phyloP scores from a whole-genome alignment of 2,797 vertebrate species.

The Hemitrygon akajei region DNA sequence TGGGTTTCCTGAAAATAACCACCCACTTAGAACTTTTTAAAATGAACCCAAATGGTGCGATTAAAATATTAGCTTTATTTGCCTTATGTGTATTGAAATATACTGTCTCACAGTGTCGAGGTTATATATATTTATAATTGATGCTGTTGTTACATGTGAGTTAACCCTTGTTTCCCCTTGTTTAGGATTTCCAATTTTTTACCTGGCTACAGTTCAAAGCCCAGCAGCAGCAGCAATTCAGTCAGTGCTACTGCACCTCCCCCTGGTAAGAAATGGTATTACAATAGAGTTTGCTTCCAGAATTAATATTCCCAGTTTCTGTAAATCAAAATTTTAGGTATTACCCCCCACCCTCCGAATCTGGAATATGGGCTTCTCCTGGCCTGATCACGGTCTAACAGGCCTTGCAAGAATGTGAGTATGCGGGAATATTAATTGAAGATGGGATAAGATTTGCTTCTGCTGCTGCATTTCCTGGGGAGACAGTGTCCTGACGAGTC shows the following conservation, averaged over 20 bases:
- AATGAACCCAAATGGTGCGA: too few relatives aligned
- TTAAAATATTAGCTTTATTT: too few relatives aligned
- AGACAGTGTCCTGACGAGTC: too few relatives aligned
- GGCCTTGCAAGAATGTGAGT: neutral
- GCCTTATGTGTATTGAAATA: neutral
- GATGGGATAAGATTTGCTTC: neutral
- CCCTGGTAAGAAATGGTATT: constrained; percentile 46
- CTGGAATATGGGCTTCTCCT: neutral
- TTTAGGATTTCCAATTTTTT: constrained; percentile 66
- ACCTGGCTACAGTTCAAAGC: constrained; percentile 53
- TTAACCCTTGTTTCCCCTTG: neutral
- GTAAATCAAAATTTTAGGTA: neutral
- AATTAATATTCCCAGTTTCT: neutral
- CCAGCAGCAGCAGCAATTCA: constrained; percentile 49
- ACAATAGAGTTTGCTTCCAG: neutral
- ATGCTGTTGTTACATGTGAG: neutral
- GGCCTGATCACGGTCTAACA: neutral
- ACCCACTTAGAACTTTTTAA: too few relatives aligned
- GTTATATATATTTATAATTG: neutral
- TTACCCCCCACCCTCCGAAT: too few relatives aligned
- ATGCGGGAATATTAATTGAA: neutral
- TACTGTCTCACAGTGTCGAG: neutral
- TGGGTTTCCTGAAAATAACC: too few relatives aligned
- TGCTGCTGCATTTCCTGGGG: too few relatives aligned
- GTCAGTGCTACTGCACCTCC: constrained; percentile 42